Evolutionary conservation across 1,140 invertebrate species (phyloP).

Genomic region (Calliopsis andreniformis): DNA sequence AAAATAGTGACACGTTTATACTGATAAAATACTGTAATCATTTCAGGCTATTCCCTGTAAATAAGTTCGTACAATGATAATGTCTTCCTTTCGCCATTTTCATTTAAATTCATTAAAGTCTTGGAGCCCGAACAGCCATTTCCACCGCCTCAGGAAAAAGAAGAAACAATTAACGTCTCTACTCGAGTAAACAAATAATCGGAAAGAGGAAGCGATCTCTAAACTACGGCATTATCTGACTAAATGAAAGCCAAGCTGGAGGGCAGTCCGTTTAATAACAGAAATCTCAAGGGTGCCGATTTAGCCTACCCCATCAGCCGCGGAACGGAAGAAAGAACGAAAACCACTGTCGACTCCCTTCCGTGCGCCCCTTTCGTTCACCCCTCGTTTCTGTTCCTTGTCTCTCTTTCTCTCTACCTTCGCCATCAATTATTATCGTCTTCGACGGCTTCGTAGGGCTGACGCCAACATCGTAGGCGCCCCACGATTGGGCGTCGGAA

Average conservation of each 20-base stretch:
- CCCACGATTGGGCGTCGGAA: conserved; percentile 70
- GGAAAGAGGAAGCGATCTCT: not conserved
- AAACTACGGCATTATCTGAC: conserved; percentile 27
- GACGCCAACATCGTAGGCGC: conserved; percentile 63
- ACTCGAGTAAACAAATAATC: conserved; percentile 31
- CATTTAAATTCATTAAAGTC: not conserved
- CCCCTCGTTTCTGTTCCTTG: conserved; percentile 31
- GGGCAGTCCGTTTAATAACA: conserved; percentile 47
- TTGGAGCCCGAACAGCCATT: not conserved
- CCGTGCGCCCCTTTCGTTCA: not conserved
- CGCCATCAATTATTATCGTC: conserved; percentile 67
- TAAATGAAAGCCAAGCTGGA: conserved; percentile 47
- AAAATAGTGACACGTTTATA: too few species aligned
- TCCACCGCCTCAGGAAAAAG: not conserved
- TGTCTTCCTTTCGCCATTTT: too few species aligned
- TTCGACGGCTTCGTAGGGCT: conserved; percentile 57
- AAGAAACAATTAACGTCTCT: conserved; percentile 19
- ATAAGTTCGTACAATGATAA: too few species aligned
- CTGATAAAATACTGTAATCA: too few species aligned
- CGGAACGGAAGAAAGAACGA: conserved; percentile 28
- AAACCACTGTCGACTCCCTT: conserved; percentile 55
- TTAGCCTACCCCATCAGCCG: conserved; percentile 36
- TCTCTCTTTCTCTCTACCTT: conserved; percentile 24
- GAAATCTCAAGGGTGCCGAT: conserved; percentile 58
- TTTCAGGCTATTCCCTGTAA: too few species aligned